Conservation (phyloP, 2,888 invertebrate species). For the Graphium colonna region DNA sequence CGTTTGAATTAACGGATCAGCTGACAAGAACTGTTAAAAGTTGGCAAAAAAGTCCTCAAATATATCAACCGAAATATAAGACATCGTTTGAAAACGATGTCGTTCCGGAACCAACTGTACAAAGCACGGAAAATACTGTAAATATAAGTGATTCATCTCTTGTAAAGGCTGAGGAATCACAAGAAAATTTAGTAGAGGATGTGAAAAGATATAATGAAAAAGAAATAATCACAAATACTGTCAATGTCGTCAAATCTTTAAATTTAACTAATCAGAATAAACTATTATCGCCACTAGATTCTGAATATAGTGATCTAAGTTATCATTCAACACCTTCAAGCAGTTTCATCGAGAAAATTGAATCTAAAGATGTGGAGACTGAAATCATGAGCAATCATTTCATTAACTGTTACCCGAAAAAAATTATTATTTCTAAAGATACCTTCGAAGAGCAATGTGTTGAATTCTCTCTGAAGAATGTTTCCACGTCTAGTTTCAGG, state of each 20-base stretch:
- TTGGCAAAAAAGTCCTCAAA: conserved; percentile 38
- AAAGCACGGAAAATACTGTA: not conserved
- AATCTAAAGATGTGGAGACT: conserved; percentile 35
- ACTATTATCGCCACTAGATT: conserved; percentile 42
- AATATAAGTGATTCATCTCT: conserved; percentile 7
- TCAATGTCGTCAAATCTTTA: conserved; percentile 36
- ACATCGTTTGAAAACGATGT: not conserved
- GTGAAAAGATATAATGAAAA: not conserved
- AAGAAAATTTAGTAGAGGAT: conserved; percentile 28
- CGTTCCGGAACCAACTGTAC: conserved; percentile 17
- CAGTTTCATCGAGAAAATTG: conserved; percentile 17
- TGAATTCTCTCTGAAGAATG: conserved; percentile 51
- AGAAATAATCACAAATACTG: not conserved
- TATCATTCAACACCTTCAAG: conserved; percentile 23
- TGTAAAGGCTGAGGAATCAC: conserved; percentile 3
- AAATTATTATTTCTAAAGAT: conserved; percentile 39
- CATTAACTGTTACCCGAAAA: conserved; percentile 42
- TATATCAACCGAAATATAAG: conserved; percentile 1
- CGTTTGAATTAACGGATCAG: conserved; percentile 53
- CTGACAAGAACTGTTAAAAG: conserved; percentile 50
- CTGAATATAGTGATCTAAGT: conserved; percentile 35
- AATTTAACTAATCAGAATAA: conserved; percentile 51
- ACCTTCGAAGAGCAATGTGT: conserved; percentile 41
- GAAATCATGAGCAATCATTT: conserved; percentile 33
- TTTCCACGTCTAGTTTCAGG: conserved; percentile 40